Percentiles rank a stretch among this genome's conserved stretches.
Evolutionary conservation across 2,888 invertebrate species (phyloP).

Genomic region (Aleiodes leptofemur): DNA sequence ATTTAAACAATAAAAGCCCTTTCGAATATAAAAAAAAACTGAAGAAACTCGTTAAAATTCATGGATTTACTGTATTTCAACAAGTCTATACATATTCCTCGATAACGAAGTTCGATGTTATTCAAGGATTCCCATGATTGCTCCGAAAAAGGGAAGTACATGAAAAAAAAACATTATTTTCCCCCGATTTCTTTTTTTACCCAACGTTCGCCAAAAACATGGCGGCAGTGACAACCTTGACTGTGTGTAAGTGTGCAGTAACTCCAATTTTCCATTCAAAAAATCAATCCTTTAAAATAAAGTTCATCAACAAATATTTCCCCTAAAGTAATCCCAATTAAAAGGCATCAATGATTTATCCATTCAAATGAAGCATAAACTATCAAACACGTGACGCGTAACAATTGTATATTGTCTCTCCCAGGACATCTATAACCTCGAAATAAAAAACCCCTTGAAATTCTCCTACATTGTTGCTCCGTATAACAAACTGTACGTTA

Average conservation of each 20-base stretch:
- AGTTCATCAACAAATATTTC: background rate
- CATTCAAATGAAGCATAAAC: slow-evolving; percentile 8
- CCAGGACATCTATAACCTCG: slow-evolving; percentile 13
- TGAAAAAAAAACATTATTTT: background rate
- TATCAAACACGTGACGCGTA: background rate
- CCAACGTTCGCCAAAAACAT: slow-evolving; percentile 36
- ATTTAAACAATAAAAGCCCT: no score
- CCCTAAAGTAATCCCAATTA: background rate
- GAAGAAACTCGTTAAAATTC: no score
- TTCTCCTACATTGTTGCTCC: background rate
- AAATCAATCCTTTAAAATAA: background rate
- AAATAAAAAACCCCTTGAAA: slow-evolving; percentile 9
- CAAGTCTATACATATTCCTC: no score
- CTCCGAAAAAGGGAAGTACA: background rate
- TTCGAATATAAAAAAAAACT: no score
- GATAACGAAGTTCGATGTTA: no score
- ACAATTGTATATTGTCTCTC: background rate
- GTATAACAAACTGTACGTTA: slow-evolving; percentile 12
- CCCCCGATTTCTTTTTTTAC: background rate
- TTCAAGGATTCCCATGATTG: no score
- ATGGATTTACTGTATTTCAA: no score
- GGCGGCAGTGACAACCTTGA: slow-evolving; percentile 23
- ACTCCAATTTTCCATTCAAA: background rate
- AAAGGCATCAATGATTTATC: background rate
- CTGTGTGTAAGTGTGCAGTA: background rate